phyloP scores from a whole-genome alignment of 2,888 invertebrate genomes.

The Autographa gamma region DNA sequence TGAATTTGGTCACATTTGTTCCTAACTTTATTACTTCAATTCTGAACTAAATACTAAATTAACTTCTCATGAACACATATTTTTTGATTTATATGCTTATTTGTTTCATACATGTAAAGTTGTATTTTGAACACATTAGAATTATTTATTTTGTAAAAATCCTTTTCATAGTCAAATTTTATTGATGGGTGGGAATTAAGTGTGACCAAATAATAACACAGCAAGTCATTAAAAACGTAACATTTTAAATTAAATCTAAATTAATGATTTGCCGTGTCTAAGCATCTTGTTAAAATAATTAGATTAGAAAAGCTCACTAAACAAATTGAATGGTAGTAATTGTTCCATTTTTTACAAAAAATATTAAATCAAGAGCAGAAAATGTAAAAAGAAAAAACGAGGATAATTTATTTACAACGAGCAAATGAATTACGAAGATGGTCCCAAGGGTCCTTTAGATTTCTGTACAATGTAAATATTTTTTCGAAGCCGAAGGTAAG shows the following conservation, averaged over 20 bases:
- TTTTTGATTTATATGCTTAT: no score
- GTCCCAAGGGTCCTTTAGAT: constrained; percentile 1
- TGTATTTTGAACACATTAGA: no score
- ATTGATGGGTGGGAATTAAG: not conserved
- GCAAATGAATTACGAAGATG: constrained; percentile 1
- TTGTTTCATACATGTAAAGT: no score
- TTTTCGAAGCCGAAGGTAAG: not conserved
- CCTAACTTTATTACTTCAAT: not conserved
- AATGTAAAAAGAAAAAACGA: not conserved
- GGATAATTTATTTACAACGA: constrained; percentile 4
- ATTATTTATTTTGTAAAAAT: no score
- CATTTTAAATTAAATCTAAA: not conserved
- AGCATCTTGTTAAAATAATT: not conserved
- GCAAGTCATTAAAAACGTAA: not conserved
- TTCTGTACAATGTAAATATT: constrained; percentile 4
- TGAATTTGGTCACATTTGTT: constrained; percentile 34
- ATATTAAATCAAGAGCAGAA: not conserved
- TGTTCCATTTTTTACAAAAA: not conserved
- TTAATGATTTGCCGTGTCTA: not conserved
- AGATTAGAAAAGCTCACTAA: not conserved
- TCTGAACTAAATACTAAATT: not conserved
- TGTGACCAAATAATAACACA: not conserved
- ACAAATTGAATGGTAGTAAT: not conserved
- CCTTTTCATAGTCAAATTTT: no score
- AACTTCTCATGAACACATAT: no score